Evolutionary conservation across 2,113 vertebrate species (phyloP).

Genomic region (Brachionichthys hirsutus): DNA sequence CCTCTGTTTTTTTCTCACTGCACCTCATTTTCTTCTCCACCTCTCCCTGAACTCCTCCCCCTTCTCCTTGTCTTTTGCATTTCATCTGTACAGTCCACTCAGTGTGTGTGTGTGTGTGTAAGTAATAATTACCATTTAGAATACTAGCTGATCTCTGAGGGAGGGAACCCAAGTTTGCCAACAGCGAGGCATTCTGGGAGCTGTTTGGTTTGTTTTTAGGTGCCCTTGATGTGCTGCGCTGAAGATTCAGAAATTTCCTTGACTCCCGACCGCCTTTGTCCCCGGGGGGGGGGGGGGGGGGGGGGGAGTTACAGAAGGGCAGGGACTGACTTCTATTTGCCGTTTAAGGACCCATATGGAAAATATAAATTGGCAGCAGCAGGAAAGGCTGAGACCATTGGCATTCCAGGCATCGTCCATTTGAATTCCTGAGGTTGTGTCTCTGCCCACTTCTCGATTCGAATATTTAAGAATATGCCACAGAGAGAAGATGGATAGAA

Average conservation of each 20-base stretch:
- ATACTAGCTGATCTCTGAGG: constrained; percentile 75
- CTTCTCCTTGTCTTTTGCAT: constrained; percentile 66
- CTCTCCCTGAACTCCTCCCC: constrained; percentile 48
- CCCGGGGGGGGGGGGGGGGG: constrained; percentile 69
- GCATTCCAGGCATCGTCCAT: constrained; percentile 65
- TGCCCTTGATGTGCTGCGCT: constrained; percentile 67
- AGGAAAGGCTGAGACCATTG: constrained; percentile 67
- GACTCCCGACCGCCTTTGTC: constrained; percentile 79
- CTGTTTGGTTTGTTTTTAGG: constrained; percentile 75
- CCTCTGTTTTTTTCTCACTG: constrained; percentile 20
- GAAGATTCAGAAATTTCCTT: constrained; percentile 79
- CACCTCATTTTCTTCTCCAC: constrained; percentile 49
- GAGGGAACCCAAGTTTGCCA: constrained; percentile 69
- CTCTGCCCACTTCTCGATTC: constrained; percentile 59
- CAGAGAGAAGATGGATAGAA: constrained; percentile 49
- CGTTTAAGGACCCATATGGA: constrained; percentile 77
- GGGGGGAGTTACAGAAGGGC: constrained; percentile 64
- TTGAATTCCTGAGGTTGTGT: constrained; percentile 73
- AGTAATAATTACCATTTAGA: constrained; percentile 84
- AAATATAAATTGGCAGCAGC: constrained; percentile 80
- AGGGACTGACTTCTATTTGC: constrained; percentile 69
- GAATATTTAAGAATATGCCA: constrained; percentile 70
- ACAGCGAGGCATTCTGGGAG: constrained; percentile 66
- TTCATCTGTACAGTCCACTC: constrained; percentile 60
- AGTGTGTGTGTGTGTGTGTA: constrained; percentile 23